phyloP scores from a whole-genome alignment of 1,140 invertebrate species.

The Bombus soroeensis region DNA sequence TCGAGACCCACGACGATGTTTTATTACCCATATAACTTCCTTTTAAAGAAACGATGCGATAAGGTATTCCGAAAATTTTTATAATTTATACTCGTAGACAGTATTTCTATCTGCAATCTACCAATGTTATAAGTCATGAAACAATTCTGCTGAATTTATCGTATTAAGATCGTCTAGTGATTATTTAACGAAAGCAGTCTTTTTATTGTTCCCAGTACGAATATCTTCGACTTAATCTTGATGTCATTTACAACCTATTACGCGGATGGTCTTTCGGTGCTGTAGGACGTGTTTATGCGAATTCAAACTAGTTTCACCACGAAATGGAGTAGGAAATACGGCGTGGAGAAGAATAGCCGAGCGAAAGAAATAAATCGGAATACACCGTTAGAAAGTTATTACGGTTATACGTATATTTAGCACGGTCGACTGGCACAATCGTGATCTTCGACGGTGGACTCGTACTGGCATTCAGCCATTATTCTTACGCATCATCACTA shows the following conservation, averaged over 20 bases:
- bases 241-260: background rate
- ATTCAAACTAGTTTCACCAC: background rate
- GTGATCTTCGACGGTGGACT: slow-evolving; percentile 62
- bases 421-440: slow-evolving; percentile 52
- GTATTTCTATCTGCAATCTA: background rate
- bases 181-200: background rate
- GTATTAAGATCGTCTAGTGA: no score
- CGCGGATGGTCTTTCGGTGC: background rate
- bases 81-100: background rate
- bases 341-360: background rate
- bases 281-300: no score
- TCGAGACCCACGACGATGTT: slow-evolving; percentile 38
- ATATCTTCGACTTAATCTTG: background rate
- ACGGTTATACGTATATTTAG: slow-evolving; percentile 62
- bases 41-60: background rate
- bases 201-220: background rate
- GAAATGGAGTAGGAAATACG: background rate
- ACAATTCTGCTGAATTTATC: background rate
- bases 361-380: slow-evolving; percentile 24
- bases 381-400: slow-evolving; percentile 50
- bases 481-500: slow-evolving; percentile 60
- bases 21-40: slow-evolving; percentile 31
- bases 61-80: background rate
- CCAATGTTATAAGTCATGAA: background rate
- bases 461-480: slow-evolving; percentile 64